Percentiles rank a stretch among this genome's conserved stretches.
Evolutionary conservation across 2,888 invertebrate species (phyloP).

Genomic region (Erebia epiphron): DNA sequence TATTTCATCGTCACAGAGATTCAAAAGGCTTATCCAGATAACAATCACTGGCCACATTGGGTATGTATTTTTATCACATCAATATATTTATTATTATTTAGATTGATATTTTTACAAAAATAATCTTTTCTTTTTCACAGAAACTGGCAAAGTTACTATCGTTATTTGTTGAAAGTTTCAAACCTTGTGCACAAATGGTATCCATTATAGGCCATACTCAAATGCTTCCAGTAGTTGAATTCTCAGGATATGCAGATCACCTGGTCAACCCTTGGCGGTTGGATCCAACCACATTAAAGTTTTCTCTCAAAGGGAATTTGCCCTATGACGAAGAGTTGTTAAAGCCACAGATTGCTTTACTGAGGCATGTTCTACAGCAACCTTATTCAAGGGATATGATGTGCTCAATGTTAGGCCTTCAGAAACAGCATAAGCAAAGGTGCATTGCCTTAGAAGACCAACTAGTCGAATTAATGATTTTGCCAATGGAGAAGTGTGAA

Average conservation of each 20-base stretch:
- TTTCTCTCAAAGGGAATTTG: constrained; percentile 86
- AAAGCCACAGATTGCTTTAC: constrained; percentile 93
- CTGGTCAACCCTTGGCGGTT: constrained; percentile 96
- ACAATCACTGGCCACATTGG: constrained; percentile 95
- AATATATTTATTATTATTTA: neutral
- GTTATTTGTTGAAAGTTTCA: constrained; percentile 95
- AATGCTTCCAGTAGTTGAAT: constrained; percentile 97
- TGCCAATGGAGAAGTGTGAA: constrained; percentile 96
- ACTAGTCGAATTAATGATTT: constrained; percentile 93
- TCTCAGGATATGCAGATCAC: constrained; percentile 95
- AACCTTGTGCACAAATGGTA: constrained; percentile 97
- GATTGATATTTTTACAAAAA: neutral
- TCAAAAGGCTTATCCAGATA: constrained; percentile 92
- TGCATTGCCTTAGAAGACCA: constrained; percentile 96
- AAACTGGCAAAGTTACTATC: constrained; percentile 93
- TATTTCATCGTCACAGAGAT: constrained; percentile 98
- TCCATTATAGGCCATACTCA: constrained; percentile 94
- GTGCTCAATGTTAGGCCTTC: constrained; percentile 95
- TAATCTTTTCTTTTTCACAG: constrained; percentile 69
- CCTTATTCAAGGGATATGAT: constrained; percentile 98
- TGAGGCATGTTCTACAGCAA: constrained; percentile 96
- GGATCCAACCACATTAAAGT: constrained; percentile 90
- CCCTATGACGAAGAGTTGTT: constrained; percentile 95
- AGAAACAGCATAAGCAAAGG: constrained; percentile 94
- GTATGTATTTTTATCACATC: constrained; percentile 63